Evolutionary conservation across 2,113 vertebrate genomes (phyloP), one percentile per base, ranked within the genome.

Genomic region (Oryzias melastigma): DNA sequence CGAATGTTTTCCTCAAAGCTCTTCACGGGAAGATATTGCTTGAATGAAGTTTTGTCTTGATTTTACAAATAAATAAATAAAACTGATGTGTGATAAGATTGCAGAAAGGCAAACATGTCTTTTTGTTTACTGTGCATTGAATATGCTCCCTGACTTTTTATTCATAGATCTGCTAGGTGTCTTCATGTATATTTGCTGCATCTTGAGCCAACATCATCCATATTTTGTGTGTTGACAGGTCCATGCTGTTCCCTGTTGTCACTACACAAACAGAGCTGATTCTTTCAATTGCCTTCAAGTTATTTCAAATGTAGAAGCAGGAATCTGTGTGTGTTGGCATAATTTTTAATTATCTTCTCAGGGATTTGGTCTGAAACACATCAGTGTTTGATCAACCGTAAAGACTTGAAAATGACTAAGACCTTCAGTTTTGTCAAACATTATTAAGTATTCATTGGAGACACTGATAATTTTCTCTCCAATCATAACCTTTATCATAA

Each of bases 401-500:
- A 75, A 80, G 72, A 84, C 82, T 69, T 63, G 73, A 73, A 73
- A 84, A 71, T 84, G 48, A 67, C 80, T 80, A 69, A 84, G 75
- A 84, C 6, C 65, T 75, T 19, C 69, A 75, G 82, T 27, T 7
- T 27, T 77, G 79, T 64, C 46, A 59, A 72, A 66, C 73, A 66
- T 51, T 77, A 77, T 81, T 68, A 56, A 65, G 63, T 57, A 29
- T 40, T 53, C 65, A 62, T 46, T 55, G 52, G 56, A 27, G 29
- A 42, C 71, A 67, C 62, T 47, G 68, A 47, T 52, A 55, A 64
- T 68, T 44, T 72, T 49, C 19, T 64, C 52, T 42, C 40, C 42
- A 7, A 29, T 29, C 27, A 29, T 29, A 7, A 29, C 27, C 7
- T 29, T 29, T 29, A 27, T 27, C 25, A 27, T 27, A 7, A 27